Percentiles rank a stretch among this genome's conserved stretches.
phyloP scores from a whole-genome alignment of 2,888 invertebrate genomes.

The Apotomis betuletana region DNA sequence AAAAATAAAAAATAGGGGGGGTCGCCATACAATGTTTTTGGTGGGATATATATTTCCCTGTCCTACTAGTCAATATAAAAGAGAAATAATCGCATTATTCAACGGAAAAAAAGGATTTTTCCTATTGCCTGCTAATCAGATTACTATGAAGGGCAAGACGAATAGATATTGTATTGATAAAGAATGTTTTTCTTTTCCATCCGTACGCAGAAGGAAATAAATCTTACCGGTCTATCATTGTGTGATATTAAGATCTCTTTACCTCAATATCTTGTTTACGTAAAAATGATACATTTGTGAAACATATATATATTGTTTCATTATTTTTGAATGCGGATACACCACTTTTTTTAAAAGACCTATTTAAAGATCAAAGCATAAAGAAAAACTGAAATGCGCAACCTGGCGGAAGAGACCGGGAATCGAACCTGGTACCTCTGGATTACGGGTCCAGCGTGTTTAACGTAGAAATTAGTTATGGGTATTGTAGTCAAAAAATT shows the following conservation, averaged over 20 bases:
- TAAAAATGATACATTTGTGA: not conserved
- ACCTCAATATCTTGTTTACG: not conserved
- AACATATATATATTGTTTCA: not conserved
- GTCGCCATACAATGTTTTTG: too few relatives aligned
- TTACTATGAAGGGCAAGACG: not conserved
- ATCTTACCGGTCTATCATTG: not conserved
- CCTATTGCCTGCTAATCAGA: not conserved
- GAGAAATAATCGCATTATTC: not conserved
- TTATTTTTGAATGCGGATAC: too few relatives aligned
- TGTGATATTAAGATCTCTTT: not conserved
- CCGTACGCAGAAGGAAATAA: not conserved
- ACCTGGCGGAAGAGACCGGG: too few relatives aligned
- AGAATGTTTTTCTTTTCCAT: not conserved
- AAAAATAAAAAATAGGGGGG: too few relatives aligned
- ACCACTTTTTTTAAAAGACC: too few relatives aligned
- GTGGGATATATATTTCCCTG: too few relatives aligned
- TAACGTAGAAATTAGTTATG: too few relatives aligned
- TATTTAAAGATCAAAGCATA: too few relatives aligned
- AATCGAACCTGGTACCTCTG: too few relatives aligned
- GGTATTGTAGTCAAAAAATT: too few relatives aligned
- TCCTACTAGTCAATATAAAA: not conserved
- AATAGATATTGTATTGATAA: not conserved
- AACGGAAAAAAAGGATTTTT: not conserved
- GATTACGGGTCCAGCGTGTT: too few relatives aligned
- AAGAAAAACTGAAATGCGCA: too few relatives aligned